These are phyloP conservation scores for Loris lydekkerianus DNA, from an alignment of 2,797 vertebrate species.

Conservation along the genomic window DNA sequence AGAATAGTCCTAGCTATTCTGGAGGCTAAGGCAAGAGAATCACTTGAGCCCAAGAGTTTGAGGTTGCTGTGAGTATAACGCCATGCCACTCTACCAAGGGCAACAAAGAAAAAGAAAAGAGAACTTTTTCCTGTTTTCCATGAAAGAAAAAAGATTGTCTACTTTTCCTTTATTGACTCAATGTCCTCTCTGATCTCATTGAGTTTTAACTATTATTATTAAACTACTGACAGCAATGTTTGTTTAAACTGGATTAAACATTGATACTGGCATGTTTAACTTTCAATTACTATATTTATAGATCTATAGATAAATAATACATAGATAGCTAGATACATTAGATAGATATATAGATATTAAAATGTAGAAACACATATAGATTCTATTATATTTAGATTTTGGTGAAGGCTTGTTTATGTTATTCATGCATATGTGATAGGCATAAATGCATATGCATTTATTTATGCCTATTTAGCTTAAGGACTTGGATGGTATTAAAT, in stretches of 20 bases:
- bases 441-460: background rate
- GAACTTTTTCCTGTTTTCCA: background rate
- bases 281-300: slow-evolving; percentile 40
- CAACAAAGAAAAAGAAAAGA: too few species aligned
- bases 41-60: too few species aligned
- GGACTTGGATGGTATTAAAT: background rate
- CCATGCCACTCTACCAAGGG: too few species aligned
- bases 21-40: too few species aligned
- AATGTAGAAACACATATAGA: background rate
- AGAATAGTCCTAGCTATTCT: too few species aligned
- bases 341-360: background rate
- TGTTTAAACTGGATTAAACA: slow-evolving; percentile 17
- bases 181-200: background rate
- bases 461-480: background rate
- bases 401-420: background rate
- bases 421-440: background rate
- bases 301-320: background rate
- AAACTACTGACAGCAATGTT: background rate
- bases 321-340: background rate
- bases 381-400: background rate
- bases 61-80: too few species aligned
- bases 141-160: slow-evolving; percentile 49
- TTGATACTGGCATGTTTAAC: background rate
- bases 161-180: slow-evolving; percentile 26
- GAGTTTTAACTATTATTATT: slow-evolving; percentile 12